Evolutionary conservation across 2,797 vertebrate genomes (phyloP).

Genomic region (Tinamus major): DNA sequence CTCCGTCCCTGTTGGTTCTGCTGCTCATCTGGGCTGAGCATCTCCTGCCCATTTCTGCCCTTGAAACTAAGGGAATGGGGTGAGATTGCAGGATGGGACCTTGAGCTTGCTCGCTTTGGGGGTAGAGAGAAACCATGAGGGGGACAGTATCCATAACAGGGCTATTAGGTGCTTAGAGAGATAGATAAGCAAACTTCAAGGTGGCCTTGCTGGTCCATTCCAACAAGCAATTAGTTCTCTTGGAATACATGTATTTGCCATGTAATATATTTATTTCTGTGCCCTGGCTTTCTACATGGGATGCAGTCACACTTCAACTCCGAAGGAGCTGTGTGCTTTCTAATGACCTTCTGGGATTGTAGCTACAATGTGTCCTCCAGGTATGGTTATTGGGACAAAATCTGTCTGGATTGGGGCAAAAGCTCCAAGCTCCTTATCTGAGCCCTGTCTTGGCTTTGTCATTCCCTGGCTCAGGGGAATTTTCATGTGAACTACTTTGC

Average conservation of each 20-base stretch:
- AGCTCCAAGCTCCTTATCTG: not conserved
- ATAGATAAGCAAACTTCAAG: not conserved
- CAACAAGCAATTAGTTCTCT: not conserved
- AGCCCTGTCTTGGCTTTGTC: not conserved
- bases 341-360: not conserved
- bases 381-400: not conserved
- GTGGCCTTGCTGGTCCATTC: not conserved
- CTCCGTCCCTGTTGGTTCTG: rapidly evolving
- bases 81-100: not conserved
- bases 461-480: not conserved
- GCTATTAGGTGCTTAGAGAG: not conserved
- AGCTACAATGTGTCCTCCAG: slow-evolving; percentile 45
- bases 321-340: not conserved
- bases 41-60: not conserved
- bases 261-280: not conserved
- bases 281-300: not conserved
- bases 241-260: not conserved
- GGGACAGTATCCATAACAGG: rapidly evolving
- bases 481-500: not conserved
- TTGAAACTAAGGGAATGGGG: not conserved
- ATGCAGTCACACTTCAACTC: not conserved
- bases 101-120: not conserved
- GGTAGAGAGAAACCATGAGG: not conserved
- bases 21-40: not conserved
- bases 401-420: not conserved